Evolutionary conservation across 2,797 vertebrate species (phyloP), one percentile per base, ranked within the genome.

Genomic region (Gymnocypris eckloni): DNA sequence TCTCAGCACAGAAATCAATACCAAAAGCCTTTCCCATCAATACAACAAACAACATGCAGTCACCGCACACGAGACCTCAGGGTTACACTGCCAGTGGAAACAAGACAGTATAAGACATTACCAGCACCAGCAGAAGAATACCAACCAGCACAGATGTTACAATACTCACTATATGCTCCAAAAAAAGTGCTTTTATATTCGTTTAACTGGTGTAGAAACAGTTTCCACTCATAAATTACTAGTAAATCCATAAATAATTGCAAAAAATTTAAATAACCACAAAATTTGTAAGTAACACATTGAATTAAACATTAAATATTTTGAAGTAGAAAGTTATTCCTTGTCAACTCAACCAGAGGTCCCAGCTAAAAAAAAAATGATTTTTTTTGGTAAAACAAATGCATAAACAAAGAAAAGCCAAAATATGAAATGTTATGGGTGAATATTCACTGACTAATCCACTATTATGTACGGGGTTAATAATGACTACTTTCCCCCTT

Each of bases 1-100:
- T 56, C 75, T 82, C 64, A 76, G 81, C 77, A 84, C 7, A 54
- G 82, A 79, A 87, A 90, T 90, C 90, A 83, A 89, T 90, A 86
- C 20, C 20, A 59, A 87, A 86, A 91, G 64, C 81, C 73, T 77
- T 81, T 81, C 28, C 61, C 64, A 81, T 86, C 77, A 84, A 86
- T 87, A 81, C 71, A 79, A 83, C 71, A 79, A 87, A 81, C 84
- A 87, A 56, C 18, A 77, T 15, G 25, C 56, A 64, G 52, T 66
- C 67, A 50, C 22, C 37, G 84, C 43, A 61, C 48, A 77, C 33
- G 43, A 72, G 64, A 79, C 50, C 67, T 69, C 10, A 18, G 56
- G 50, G 52, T 66, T 71, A 20, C 13, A 50, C 10, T 69, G 25
- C 9, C n/a, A n/a, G 22, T 25, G 50, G 70, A 45, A 81, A 52